Base-by-base conservation (phyloP, 2,797 vertebrate genomes). In the Tolypeutes matacus region DNA sequence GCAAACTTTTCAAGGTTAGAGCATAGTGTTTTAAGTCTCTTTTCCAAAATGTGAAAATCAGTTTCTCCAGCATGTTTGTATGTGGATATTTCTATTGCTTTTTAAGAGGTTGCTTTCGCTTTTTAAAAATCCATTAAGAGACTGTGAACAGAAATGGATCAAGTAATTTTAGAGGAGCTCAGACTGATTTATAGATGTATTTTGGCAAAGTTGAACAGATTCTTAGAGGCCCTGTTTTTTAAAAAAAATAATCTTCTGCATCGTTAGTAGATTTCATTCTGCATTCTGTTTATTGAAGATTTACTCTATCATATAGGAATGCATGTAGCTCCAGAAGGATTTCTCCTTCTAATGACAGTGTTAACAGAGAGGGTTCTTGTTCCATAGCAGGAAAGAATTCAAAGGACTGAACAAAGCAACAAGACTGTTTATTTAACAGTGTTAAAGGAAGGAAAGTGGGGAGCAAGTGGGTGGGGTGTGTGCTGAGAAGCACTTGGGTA, bases 201-300 rank as follows among this genome's bases (percentile, higher is more conserved):
- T 84, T 87, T 89, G 70, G 86, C 76, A 81, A 76, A 91, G 70
- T 49, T 84, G 91, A 81, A 62, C 42, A 60, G 72, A 90, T 95
- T 96, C 86, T 89, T 97, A 67, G 70, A 95, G 91, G 70, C 78
- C 39, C 8, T 49, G n/a, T 23, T 94, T 89, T 89, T 93, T 34
- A 23, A 88, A 93, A 91, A 84, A 27, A 65, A 25, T 31, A 7
- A 51, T 96, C 89, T 88, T 91, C 53, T 91, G 70, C 87, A 72
- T 49, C 42, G 34, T 89, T 49, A 42, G 56, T 62, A 80, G 86
- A 60, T 94, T 91, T 90, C 58, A 93, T 31, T 64, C 34, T 83
- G 60, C 27, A 27, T 76, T 84, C 20, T 56, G 0, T 84, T 90
- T 60, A 42, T 67, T 46, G 27, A 86, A 3, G 25, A 23, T 82